A percentile compares a stretch with the other conserved stretches of the same genome.
phyloP scores from a whole-genome alignment of 2,797 vertebrate genomes.

The Pangasius mekongensis region DNA sequence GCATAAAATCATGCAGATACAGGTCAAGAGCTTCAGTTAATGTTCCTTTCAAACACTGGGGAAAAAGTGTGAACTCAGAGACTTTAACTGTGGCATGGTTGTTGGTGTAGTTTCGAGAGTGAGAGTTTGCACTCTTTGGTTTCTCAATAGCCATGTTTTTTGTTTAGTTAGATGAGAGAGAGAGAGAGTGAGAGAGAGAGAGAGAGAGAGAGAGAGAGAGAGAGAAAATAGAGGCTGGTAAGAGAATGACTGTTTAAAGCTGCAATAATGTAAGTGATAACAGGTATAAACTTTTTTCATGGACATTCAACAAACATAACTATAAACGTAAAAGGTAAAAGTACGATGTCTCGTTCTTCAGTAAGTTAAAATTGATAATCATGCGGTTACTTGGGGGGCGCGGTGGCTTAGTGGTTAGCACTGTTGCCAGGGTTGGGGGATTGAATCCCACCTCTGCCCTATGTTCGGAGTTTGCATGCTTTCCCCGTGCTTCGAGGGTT shows the following conservation, averaged over 20 bases:
- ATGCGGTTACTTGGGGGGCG: background rate
- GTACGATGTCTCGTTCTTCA: background rate
- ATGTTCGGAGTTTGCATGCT: no score
- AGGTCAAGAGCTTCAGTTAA: background rate
- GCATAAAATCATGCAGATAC: background rate
- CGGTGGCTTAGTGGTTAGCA: no score
- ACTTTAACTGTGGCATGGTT: background rate
- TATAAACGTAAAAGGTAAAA: no score
- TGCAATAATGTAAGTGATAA: background rate
- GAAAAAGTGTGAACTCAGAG: background rate
- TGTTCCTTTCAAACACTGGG: background rate
- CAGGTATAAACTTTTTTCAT: background rate
- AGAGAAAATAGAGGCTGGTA: background rate
- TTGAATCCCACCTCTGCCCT: no score
- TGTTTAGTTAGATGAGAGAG: background rate
- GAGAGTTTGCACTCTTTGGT: background rate
- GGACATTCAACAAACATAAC: background rate
- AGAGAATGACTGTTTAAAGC: background rate
- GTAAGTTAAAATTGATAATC: background rate
- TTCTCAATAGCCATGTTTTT: no score
- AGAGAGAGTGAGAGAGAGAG: constrained; percentile 1
- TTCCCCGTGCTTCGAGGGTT: no score
- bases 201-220: background rate
- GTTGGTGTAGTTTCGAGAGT: background rate
- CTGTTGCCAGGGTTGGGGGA: no score